Evolutionary conservation across 2,888 invertebrate genomes (phyloP).

Genomic region (Cosmia pyralina): DNA sequence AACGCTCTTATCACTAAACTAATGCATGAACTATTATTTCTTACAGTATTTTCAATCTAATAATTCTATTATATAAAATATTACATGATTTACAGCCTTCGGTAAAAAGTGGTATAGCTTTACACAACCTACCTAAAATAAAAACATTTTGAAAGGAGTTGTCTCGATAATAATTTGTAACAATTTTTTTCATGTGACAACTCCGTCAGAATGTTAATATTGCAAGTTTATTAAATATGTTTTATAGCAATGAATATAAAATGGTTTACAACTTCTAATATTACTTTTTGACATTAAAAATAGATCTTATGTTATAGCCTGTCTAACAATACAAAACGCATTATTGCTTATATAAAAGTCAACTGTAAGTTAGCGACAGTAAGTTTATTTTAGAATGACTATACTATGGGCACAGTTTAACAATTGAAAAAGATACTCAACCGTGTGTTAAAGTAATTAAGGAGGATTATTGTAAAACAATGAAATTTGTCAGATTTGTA

Average conservation of each 20-base stretch:
- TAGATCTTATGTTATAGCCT: not conserved
- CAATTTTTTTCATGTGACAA: conserved; percentile 15
- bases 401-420: too few species aligned
- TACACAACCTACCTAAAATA: too few species aligned
- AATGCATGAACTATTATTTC: not conserved
- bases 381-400: too few species aligned
- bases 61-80: conserved; percentile 4
- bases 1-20: not conserved
- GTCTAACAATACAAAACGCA: conserved; percentile 3
- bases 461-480: not conserved
- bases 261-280: not conserved
- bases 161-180: not conserved
- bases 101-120: not conserved
- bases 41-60: conserved; percentile 2
- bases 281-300: not conserved
- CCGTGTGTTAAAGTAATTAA: not conserved
- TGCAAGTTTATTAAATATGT: not conserved
- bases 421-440: conserved; percentile 15
- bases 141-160: conserved; percentile 4
- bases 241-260: not conserved
- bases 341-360: conserved; percentile 11
- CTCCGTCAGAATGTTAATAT: conserved; percentile 10
- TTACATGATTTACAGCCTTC: conserved; percentile 29
- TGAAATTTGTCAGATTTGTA: too few species aligned
- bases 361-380: too few species aligned